phyloP scores from a whole-genome alignment of 1,140 invertebrate species.

The Anastrepha ludens region DNA sequence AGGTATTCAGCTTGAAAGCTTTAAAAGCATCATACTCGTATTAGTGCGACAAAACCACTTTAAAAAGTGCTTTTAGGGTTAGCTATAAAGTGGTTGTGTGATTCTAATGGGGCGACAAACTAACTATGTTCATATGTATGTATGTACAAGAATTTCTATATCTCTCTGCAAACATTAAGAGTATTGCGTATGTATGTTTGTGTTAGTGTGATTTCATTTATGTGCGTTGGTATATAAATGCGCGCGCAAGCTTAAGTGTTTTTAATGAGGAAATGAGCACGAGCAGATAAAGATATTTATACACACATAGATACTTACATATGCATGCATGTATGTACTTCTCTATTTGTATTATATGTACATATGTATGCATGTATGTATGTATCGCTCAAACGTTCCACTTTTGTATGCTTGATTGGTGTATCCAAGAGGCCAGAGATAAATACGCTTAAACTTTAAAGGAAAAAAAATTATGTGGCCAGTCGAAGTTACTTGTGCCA shows the following conservation, averaged over 20 bases:
- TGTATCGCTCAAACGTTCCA: not conserved
- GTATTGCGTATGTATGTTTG: not conserved
- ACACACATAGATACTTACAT: not conserved
- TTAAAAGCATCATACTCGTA: not conserved
- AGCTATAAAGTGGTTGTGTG: not conserved
- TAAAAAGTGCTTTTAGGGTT: not conserved
- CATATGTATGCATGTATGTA: not conserved
- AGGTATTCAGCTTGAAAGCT: not conserved
- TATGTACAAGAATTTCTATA: not conserved
- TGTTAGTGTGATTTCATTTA: not conserved
- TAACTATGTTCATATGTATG: not conserved
- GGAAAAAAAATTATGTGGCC: not conserved
- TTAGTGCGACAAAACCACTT: not conserved
- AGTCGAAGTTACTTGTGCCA: not conserved
- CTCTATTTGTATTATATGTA: not conserved
- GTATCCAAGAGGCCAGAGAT: not conserved
- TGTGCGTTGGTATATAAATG: not conserved
- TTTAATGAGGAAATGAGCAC: not conserved
- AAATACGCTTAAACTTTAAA: not conserved
- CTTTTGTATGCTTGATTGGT: not conserved
- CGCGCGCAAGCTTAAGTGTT: not conserved
- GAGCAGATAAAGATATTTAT: constrained; percentile 3
- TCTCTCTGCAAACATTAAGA: not conserved
- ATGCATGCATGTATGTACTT: not conserved
- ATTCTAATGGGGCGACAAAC: constrained; percentile 9